Base-by-base conservation (phyloP, 2,797 vertebrate species). In the Cynopterus sphinx region DNA sequence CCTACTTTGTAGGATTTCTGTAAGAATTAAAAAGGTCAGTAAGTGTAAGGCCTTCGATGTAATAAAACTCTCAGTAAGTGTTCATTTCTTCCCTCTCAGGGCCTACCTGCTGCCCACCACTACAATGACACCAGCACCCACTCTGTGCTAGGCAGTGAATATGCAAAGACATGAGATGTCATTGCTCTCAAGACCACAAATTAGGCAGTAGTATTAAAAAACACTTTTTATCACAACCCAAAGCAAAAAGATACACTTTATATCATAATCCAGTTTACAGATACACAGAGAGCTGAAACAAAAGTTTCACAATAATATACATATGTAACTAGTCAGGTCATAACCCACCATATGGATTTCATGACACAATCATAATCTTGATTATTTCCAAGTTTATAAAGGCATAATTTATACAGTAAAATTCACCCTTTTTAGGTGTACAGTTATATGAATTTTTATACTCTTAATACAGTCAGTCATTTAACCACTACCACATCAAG, bases 361-460 rank as follows among this genome's bases (percentile, higher is more conserved):
- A 31, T 79, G 81, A 68, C 46, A 71, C 24, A 31, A n/a, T 83
- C 74, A 68, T 16, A 82, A 12, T 51, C 39, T 79, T 92, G 28
- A 28, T 65, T 65, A 91, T 86, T 63, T 82, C 53, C 55, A 63
- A 83, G 63, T 92, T 94, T 86, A 68, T 59, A 21, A 57, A 92
- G 55, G 41, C 8, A 57, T 75, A 84, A 51, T 74, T 90, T 92
- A 83, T 21, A 36, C 0, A 86, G 63, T 73, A 68, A 85, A 89
- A 90, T 51, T 74, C 7, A 51, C 39, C 43, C 22, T 81, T 65
- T 84, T 70, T 28, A 68, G 61, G 21, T 39, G 1, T 65, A 17
- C n/a, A 46, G 36, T 82, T 71, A 57, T 21, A n/a, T 74, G 75
- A 87, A 78, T 92, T 93, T 91, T 74, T 55, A 61, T 31, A 61